These are phyloP conservation scores for Stenoptilia bipunctidactyla DNA, from an alignment of 2,888 invertebrate genomes.

Conservation along the genomic window DNA sequence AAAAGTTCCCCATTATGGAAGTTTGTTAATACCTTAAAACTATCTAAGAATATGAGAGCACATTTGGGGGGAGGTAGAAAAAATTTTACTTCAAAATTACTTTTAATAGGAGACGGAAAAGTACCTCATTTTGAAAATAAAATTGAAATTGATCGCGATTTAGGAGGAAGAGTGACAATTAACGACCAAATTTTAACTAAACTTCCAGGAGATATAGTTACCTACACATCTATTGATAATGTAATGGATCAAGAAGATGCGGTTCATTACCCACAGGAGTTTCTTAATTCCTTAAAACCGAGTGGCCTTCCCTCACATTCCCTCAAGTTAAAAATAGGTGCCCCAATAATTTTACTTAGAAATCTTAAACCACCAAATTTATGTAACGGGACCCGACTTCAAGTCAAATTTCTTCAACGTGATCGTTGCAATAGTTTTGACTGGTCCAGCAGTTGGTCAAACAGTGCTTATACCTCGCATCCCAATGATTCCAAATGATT, in stretches of 20 bases:
- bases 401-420: conserved; percentile 12
- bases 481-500: conserved; percentile 16
- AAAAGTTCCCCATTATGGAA: conserved; percentile 19
- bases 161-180: conserved; percentile 14
- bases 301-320: conserved; percentile 12
- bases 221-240: conserved; percentile 18
- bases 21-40: conserved; percentile 15
- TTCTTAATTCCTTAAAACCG: conserved; percentile 2
- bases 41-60: too few relatives aligned
- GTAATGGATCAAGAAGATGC: conserved; percentile 17
- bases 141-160: conserved; percentile 17
- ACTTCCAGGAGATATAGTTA: conserved; percentile 15
- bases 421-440: conserved; percentile 15
- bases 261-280: conserved; percentile 11
- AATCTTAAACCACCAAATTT: conserved; percentile 13
- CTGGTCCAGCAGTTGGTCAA: conserved; percentile 13
- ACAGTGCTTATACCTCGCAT: conserved; percentile 15
- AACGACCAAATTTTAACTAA: conserved; percentile 15
- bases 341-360: conserved; percentile 12
- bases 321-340: conserved; percentile 14
- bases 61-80: conserved; percentile 17
- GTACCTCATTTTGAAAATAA: conserved; percentile 15
- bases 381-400: conserved; percentile 13
- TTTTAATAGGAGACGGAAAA: conserved; percentile 18
- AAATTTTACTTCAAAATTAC: conserved; percentile 17